A percentile compares a stretch with the other conserved stretches of the same genome.
Evolutionary conservation across 2,113 vertebrate species (phyloP).

Genomic region (Pluvianellus socialis): DNA sequence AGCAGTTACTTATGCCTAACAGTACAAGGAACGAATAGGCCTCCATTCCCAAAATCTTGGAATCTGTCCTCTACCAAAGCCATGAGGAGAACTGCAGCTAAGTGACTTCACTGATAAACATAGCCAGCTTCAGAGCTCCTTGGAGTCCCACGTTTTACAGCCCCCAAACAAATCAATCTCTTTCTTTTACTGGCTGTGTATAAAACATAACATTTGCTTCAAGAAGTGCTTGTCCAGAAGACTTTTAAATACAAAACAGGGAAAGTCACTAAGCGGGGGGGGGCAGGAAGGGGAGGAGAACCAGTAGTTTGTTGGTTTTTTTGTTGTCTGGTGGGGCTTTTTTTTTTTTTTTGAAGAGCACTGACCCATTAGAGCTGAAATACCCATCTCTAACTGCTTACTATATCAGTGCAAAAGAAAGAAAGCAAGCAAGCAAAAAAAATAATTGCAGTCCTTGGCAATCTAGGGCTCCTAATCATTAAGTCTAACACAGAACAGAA

Average conservation of each 20-base stretch:
- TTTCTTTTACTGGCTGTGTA: not conserved
- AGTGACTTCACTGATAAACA: not conserved
- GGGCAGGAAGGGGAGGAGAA: not conserved
- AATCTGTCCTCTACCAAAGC: not conserved
- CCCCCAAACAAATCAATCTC: not conserved
- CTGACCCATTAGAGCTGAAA: not conserved
- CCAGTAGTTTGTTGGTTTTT: not conserved
- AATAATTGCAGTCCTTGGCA: not conserved
- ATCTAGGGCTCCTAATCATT: not conserved
- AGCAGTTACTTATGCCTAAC: not conserved
- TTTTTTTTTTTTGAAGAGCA: not conserved
- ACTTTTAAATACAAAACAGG: not conserved
- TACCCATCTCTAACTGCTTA: not conserved
- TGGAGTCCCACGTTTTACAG: not conserved
- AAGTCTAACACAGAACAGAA: not conserved
- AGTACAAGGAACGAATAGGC: not conserved
- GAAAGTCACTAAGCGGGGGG: not conserved
- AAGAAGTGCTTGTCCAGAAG: not conserved
- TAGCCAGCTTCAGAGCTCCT: not conserved
- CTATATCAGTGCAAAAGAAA: not conserved
- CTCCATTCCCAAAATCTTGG: not conserved
- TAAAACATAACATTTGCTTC: conserved; percentile 25
- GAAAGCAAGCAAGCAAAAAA: not conserved
- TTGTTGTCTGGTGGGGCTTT: not conserved
- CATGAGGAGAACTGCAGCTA: not conserved